Percentiles rank a stretch among this genome's conserved stretches.
Conservation (phyloP, 2,113 vertebrate genomes). For the Chionis minor region DNA sequence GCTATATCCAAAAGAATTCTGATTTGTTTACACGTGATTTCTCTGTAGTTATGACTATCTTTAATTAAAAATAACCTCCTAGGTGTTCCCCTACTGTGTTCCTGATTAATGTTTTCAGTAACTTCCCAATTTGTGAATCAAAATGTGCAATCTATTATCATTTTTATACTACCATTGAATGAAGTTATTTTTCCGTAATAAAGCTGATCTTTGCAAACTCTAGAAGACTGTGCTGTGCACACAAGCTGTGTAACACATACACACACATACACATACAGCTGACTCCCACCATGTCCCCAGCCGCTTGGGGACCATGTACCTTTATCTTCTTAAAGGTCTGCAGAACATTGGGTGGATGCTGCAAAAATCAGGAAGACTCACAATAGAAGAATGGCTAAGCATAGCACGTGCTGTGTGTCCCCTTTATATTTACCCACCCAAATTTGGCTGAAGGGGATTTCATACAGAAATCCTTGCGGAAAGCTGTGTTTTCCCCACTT, state of each 20-base stretch:
- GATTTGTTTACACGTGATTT: not conserved
- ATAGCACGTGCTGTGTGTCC: too few species aligned
- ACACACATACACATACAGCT: too few species aligned
- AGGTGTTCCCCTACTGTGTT: slow-evolving; percentile 34
- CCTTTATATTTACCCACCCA: too few species aligned
- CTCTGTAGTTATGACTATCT: slow-evolving; percentile 1
- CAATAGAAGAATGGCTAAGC: too few species aligned
- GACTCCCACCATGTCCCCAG: too few species aligned
- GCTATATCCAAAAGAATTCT: not conserved
- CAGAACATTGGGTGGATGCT: too few species aligned
- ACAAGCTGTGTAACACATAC: too few species aligned
- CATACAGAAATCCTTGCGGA: not conserved
- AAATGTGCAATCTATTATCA: not conserved
- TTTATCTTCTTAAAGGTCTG: too few species aligned
- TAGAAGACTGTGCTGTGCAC: not conserved
- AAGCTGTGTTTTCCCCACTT: not conserved
- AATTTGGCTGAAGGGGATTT: not conserved
- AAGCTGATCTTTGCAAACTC: not conserved
- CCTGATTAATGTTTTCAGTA: slow-evolving; percentile 25
- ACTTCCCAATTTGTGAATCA: slow-evolving; percentile 5
- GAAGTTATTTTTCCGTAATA: not conserved
- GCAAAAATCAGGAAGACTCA: too few species aligned
- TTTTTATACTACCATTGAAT: not conserved
- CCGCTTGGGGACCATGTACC: too few species aligned
- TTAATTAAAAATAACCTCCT: slow-evolving; percentile 66